phyloP scores from a whole-genome alignment of 2,797 vertebrate species.

The Parauchenoglanis punctatus region DNA sequence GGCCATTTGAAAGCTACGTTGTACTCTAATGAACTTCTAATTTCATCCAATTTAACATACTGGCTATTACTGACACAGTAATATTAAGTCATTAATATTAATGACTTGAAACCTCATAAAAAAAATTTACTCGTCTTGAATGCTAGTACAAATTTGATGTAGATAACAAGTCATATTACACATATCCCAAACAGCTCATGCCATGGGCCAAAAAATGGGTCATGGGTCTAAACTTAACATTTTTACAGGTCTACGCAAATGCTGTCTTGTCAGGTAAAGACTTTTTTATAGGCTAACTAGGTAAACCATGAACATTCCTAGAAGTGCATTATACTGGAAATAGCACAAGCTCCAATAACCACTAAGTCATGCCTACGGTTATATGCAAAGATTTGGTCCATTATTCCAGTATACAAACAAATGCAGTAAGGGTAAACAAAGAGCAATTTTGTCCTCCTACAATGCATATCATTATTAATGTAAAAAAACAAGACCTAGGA shows the following conservation, averaged over 20 bases:
- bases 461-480: background rate
- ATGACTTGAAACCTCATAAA: background rate
- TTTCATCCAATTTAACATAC: background rate
- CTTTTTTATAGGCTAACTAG: background rate
- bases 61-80: background rate
- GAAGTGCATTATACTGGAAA: background rate
- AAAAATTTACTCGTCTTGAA: background rate
- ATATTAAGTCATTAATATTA: background rate
- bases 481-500: background rate
- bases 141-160: background rate
- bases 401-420: background rate
- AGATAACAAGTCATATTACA: background rate
- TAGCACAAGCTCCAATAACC: background rate
- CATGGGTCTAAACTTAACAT: background rate
- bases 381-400: slow-evolving; percentile 2
- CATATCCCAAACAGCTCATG: background rate
- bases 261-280: background rate
- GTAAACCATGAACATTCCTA: background rate
- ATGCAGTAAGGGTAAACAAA: background rate
- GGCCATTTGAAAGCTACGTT: background rate
- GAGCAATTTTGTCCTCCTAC: background rate
- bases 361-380: too few species aligned
- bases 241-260: background rate
- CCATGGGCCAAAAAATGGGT: background rate
- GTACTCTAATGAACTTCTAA: background rate